Evolutionary conservation across 2,797 vertebrate species (phyloP), one percentile per base, ranked within the genome.

Genomic region (Scolopax bukidnonensis): DNA sequence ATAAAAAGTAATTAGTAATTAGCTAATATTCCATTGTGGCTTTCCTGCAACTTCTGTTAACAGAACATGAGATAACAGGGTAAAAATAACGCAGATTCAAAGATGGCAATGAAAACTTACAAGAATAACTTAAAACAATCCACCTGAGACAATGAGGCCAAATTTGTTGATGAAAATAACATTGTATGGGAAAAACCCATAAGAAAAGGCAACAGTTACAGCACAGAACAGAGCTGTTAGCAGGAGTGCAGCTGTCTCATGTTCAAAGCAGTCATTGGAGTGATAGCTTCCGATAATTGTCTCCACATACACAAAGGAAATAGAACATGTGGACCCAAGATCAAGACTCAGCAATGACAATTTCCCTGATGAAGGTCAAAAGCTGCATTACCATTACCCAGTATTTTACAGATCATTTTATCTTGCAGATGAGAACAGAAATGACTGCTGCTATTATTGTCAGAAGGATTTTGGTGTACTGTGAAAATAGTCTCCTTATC

Each of bases 1-100:
- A 64, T 84, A 56, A 73, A 84, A 84, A 59, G 53, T 75, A 54
- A 92, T 94, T 79, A 93, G 63, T 28, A 57, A 93, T 90, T 90
- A 89, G 50, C 53, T 85, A 81, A 76, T 87, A 84, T 87, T 86
- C 78, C 11, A 9, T 60, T 67, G 51, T 71, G 45, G 45, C 23
- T 75, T 94, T 93, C 61, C 71, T 83, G 54, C 18, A 91, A 89
- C 40, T 63, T 19, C 23, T 84, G 36, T 85, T 90, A 73, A 63
- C 33, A 67, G 51, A 89, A 83, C 15, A 40, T 36, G 48, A 92
- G 32, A 80, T 73, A 95, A 75, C 16, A 50, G 59, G 23, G 36
- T 75, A 76, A 86, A 87, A 76, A 48, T 12, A 65, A 63, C 11
- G 77, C 80, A 41, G 20, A 56, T 16, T 74, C 47, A 47, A 95